Evolutionary conservation across 1,140 invertebrate genomes (phyloP).

Genomic region (Bradysia coprophila): DNA sequence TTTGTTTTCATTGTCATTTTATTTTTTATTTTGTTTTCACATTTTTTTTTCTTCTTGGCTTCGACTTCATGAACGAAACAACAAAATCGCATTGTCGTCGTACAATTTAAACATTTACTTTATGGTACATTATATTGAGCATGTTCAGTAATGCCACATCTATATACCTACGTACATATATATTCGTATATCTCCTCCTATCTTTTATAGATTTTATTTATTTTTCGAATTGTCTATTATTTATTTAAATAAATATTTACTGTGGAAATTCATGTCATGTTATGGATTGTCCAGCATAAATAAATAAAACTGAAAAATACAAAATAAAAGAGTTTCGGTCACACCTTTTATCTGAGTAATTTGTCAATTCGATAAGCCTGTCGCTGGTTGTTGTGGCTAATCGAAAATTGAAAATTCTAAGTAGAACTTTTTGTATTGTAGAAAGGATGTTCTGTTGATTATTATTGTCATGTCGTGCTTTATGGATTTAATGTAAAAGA

Average conservation of each 20-base stretch:
- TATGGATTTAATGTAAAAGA: no score
- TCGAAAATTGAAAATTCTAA: no score
- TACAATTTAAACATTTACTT: neutral
- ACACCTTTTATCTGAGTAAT: neutral
- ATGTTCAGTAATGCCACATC: neutral
- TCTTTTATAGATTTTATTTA: no score
- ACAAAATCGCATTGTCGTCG: neutral
- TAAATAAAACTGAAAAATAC: no score
- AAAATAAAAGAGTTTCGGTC: neutral
- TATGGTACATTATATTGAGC: neutral
- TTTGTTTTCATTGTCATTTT: neutral
- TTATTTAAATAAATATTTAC: neutral
- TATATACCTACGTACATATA: neutral
- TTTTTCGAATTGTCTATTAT: no score
- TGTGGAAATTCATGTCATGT: neutral
- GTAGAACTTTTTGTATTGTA: no score
- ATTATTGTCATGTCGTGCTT: no score
- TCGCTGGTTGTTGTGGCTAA: no score
- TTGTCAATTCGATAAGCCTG: neutral
- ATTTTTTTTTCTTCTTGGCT: neutral
- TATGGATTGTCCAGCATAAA: neutral
- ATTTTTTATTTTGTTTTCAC: neutral
- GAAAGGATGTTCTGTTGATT: no score
- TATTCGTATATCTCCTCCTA: neutral
- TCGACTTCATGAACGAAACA: neutral